A percentile compares a stretch with the other conserved stretches of the same genome.
Evolutionary conservation across 2,113 vertebrate species (phyloP).

Genomic region (Actinemys pallida): DNA sequence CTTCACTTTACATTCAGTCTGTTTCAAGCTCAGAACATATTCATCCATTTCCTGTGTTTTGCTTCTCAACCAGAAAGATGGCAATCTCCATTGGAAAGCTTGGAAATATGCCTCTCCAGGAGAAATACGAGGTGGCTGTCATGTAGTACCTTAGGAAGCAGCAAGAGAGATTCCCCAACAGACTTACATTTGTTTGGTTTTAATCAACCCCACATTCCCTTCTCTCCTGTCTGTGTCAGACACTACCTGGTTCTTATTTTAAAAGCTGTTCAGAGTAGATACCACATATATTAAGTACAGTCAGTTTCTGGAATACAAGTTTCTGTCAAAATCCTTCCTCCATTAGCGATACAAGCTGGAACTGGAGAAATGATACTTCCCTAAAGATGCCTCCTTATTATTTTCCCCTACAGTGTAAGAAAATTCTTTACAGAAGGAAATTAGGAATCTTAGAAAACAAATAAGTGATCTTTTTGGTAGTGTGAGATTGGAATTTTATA

Average conservation of each 20-base stretch:
- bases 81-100: background rate
- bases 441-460: background rate
- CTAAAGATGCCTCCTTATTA: background rate
- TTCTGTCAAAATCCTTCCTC: background rate
- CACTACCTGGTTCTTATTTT: background rate
- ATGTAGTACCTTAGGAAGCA: background rate
- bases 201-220: background rate
- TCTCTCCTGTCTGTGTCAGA: background rate
- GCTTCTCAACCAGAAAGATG: background rate
- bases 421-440: background rate
- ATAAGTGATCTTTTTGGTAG: background rate
- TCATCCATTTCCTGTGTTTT: accelerated
- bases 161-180: background rate
- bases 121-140: background rate
- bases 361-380: background rate
- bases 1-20: background rate
- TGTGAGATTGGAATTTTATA: background rate
- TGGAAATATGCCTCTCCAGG: background rate
- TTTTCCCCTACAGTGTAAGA: background rate
- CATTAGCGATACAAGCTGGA: background rate
- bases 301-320: background rate
- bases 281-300: background rate
- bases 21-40: background rate
- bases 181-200: background rate
- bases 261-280: background rate